Evolutionary conservation across 2,113 vertebrate genomes (phyloP).

Genomic region (Corythaeola cristata): DNA sequence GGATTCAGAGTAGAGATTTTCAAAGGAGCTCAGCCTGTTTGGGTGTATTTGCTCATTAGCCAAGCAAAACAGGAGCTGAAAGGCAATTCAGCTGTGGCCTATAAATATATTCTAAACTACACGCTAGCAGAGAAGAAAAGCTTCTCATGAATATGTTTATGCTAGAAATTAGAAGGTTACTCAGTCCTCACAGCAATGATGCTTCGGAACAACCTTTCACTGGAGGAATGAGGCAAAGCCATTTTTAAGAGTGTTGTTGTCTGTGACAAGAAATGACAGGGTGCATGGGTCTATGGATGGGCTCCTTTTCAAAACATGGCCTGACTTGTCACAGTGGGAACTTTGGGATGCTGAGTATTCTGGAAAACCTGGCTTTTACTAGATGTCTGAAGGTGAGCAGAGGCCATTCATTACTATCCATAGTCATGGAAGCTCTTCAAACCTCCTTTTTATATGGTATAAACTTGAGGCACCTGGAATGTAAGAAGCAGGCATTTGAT

Average conservation of each 20-base stretch:
- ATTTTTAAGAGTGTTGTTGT: background rate
- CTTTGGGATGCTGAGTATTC: background rate
- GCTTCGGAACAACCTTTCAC: constrained; percentile 5
- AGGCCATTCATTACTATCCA: background rate
- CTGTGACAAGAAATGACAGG: background rate
- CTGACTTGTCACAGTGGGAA: background rate
- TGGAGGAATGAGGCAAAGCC: background rate
- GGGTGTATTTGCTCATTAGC: constrained; percentile 10
- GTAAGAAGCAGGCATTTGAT: background rate
- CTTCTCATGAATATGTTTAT: constrained; percentile 16
- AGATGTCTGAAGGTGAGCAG: background rate
- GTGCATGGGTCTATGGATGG: background rate
- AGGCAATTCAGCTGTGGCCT: constrained; percentile 10
- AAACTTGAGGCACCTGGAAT: background rate
- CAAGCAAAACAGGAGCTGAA: constrained; percentile 42
- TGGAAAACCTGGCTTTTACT: background rate
- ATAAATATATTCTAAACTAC: constrained; percentile 26
- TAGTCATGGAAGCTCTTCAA: fast-evolving
- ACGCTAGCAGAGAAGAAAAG: background rate
- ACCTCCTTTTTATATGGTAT: background rate
- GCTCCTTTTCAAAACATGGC: background rate
- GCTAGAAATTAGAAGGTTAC: constrained; percentile 51
- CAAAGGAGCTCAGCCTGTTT: constrained; percentile 3
- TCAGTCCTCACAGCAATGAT: constrained; percentile 7
- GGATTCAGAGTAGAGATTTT: background rate